Evolutionary conservation across 2,888 invertebrate genomes (phyloP).

Genomic region (Zelleria hepariella): DNA sequence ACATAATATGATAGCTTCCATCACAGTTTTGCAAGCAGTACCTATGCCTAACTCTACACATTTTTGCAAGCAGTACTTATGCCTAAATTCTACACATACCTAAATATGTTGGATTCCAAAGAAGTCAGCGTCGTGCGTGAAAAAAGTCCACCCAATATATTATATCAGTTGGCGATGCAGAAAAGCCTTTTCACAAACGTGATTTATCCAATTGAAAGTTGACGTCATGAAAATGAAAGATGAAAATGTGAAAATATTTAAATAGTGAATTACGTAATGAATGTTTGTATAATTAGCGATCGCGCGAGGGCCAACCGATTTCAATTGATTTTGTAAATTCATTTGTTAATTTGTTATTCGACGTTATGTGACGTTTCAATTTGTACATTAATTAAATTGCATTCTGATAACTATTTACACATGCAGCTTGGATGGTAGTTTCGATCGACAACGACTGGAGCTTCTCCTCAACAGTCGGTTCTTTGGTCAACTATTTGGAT

Average conservation of each 20-base stretch:
- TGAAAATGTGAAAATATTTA: slow-evolving; percentile 25
- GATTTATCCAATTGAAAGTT: neutral
- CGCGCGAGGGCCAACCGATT: slow-evolving; percentile 32
- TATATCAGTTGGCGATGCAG: neutral
- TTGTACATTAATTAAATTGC: neutral
- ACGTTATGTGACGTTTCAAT: neutral
- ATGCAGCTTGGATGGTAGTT: too few relatives aligned
- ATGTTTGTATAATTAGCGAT: slow-evolving; percentile 48
- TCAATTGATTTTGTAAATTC: slow-evolving; percentile 47
- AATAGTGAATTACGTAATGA: slow-evolving; percentile 30
- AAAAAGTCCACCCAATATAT: neutral
- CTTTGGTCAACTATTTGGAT: too few relatives aligned
- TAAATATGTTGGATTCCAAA: too few relatives aligned
- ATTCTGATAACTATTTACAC: neutral
- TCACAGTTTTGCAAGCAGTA: too few relatives aligned
- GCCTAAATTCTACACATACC: too few relatives aligned
- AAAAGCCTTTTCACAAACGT: neutral
- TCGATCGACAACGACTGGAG: too few relatives aligned
- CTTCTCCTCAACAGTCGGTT: too few relatives aligned
- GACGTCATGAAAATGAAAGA: neutral
- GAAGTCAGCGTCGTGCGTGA: neutral
- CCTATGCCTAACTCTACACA: too few relatives aligned
- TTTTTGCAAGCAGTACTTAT: too few relatives aligned
- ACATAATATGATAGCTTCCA: too few relatives aligned
- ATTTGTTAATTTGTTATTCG: slow-evolving; percentile 48